Conservation (phyloP, 2,113 vertebrate species). For the Larimichthys polyactis region DNA sequence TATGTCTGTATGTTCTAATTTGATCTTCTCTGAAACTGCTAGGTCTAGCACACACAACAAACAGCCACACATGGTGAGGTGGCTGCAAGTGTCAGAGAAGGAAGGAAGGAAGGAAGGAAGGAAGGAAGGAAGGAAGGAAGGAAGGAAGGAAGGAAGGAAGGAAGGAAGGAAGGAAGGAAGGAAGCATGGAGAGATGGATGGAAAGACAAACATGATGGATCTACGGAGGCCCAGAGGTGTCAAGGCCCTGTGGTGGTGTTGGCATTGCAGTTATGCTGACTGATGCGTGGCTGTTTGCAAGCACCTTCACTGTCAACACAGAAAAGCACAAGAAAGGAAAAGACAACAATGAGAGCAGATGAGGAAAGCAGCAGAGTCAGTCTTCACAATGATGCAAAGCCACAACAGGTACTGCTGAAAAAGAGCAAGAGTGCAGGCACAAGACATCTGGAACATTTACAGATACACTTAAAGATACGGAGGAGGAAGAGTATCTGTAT, state of each 20-base stretch:
- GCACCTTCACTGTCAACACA: slow-evolving; percentile 84
- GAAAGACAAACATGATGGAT: slow-evolving; percentile 69
- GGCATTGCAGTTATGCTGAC: slow-evolving; percentile 67
- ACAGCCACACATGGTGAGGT: slow-evolving; percentile 39
- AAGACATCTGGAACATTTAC: slow-evolving; percentile 8
- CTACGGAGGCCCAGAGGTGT: slow-evolving; percentile 63
- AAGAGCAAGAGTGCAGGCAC: background rate
- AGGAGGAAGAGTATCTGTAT: slow-evolving; percentile 9
- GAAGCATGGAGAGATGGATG: slow-evolving; percentile 57
- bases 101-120: slow-evolving; percentile 3
- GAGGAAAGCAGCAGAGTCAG: slow-evolving; percentile 65
- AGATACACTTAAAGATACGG: slow-evolving; percentile 13
- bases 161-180: background rate
- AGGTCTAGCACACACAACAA: slow-evolving; percentile 36
- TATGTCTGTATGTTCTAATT: background rate
- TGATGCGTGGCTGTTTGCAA: slow-evolving; percentile 80
- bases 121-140: background rate
- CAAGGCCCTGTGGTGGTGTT: slow-evolving; percentile 68
- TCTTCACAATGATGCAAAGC: slow-evolving; percentile 55
- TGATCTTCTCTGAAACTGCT: background rate
- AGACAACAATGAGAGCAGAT: slow-evolving; percentile 71
- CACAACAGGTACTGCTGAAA: slow-evolving; percentile 42
- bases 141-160: too few relatives aligned
- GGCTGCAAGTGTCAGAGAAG: slow-evolving; percentile 29
- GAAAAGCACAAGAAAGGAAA: slow-evolving; percentile 69